Evolutionary conservation across 2,113 vertebrate species (phyloP).

Genomic region (Tympanuchus pallidicinctus): DNA sequence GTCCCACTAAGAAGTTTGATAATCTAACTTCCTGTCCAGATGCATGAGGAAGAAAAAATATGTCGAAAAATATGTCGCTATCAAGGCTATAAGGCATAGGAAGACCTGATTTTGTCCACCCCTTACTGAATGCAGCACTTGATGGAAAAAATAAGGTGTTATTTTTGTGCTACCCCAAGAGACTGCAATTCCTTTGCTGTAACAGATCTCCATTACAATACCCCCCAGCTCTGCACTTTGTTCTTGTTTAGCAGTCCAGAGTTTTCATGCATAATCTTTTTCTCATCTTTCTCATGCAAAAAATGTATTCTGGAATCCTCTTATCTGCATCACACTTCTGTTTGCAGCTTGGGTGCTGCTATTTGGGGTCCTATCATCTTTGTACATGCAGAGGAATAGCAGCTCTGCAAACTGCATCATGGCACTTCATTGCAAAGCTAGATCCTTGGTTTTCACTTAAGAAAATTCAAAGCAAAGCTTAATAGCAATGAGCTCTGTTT

Average conservation of each 20-base stretch:
- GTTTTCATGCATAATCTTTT: not conserved
- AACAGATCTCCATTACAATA: not conserved
- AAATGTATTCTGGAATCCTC: not conserved
- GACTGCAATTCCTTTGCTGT: not conserved
- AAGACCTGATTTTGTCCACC: not conserved
- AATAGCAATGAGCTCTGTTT: not conserved
- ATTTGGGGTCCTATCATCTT: not conserved
- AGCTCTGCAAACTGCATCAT: not conserved
- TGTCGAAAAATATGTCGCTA: not conserved
- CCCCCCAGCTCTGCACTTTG: not conserved
- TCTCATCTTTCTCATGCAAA: not conserved
- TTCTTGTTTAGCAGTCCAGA: not conserved
- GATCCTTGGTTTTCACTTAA: not conserved
- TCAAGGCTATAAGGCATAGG: not conserved
- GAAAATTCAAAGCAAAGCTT: not conserved
- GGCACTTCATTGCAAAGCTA: not conserved
- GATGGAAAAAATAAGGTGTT: not conserved
- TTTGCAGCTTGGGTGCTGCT: not conserved
- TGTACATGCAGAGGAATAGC: not conserved
- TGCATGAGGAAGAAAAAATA: not conserved
- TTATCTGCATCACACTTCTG: not conserved
- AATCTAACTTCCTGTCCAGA: not conserved
- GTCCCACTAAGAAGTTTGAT: not conserved
- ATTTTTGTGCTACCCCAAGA: not conserved
- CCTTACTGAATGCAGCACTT: not conserved